Evolutionary conservation across 2,888 invertebrate species (phyloP).

Genomic region (Emmelina monodactyla): DNA sequence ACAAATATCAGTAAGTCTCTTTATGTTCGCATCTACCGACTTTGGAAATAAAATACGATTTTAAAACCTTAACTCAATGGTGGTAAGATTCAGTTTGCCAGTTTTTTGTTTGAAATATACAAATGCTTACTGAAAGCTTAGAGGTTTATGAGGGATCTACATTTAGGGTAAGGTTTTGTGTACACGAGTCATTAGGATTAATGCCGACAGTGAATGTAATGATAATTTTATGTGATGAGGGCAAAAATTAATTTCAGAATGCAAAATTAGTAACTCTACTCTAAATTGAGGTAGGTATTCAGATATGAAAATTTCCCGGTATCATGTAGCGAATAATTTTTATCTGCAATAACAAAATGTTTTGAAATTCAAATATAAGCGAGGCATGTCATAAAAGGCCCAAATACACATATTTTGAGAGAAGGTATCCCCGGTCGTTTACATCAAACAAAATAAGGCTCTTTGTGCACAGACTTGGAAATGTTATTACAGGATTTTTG

Average conservation of each 20-base stretch:
- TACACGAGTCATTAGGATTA: constrained; percentile 26
- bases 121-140: constrained; percentile 14
- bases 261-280: too few species aligned
- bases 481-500: constrained; percentile 47
- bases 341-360: too few species aligned
- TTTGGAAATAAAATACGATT: neutral
- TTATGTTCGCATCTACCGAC: constrained; percentile 17
- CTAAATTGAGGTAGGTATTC: too few species aligned
- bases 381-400: too few species aligned
- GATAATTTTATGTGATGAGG: constrained; percentile 12
- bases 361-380: too few species aligned
- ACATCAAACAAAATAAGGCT: constrained; percentile 31
- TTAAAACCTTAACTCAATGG: too few species aligned
- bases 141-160: constrained; percentile 21
- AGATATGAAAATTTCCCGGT: too few species aligned
- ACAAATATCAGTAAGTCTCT: constrained; percentile 40
- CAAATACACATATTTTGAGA: constrained; percentile 17
- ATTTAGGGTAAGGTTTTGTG: constrained; percentile 22
- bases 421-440: constrained; percentile 30
- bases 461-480: constrained; percentile 51
- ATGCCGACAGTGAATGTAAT: constrained; percentile 26
- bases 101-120: too few species aligned
- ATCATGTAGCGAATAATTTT: too few species aligned
- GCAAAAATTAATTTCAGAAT: constrained; percentile 15
- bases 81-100: too few species aligned